Conservation (phyloP, 2,888 invertebrate genomes). For the Machimus atricapillus region DNA sequence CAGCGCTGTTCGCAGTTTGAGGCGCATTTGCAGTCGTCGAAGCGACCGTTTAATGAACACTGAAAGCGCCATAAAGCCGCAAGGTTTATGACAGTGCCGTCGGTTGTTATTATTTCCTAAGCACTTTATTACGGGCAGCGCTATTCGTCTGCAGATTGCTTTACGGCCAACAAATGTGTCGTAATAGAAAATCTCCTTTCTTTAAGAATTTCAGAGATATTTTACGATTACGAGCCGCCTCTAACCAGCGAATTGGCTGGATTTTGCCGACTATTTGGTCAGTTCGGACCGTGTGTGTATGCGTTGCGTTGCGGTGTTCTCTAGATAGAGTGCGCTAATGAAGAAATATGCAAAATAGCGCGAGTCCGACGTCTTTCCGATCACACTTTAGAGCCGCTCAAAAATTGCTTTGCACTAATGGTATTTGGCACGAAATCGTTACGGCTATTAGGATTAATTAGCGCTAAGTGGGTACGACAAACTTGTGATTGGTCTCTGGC, state of each 20-base stretch:
- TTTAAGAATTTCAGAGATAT: conserved; percentile 21
- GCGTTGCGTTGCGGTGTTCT: too few species aligned
- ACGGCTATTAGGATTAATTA: conserved; percentile 31
- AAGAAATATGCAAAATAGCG: conserved; percentile 19
- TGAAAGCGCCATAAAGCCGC: conserved; percentile 28
- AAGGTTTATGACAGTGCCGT: conserved; percentile 22
- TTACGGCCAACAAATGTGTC: conserved; percentile 37
- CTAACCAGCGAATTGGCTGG: background rate
- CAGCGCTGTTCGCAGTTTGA: background rate
- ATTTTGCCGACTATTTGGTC: background rate
- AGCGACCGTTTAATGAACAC: conserved; percentile 27
- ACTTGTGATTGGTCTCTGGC: background rate
- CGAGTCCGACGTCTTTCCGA: background rate
- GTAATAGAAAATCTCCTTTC: conserved; percentile 29
- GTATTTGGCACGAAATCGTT: conserved; percentile 33
- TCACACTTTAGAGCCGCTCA: background rate
- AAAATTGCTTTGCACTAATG: conserved; percentile 15
- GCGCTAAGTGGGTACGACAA: conserved; percentile 21
- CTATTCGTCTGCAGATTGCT: conserved; percentile 32
- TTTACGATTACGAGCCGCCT: conserved; percentile 12
- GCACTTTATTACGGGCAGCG: conserved; percentile 6
- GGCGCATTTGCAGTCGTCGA: background rate
- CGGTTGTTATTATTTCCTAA: conserved; percentile 30
- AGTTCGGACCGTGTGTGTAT: background rate
- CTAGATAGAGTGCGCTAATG: background rate